phyloP scores from a whole-genome alignment of 1,140 invertebrate species.

The Manduca sexta region DNA sequence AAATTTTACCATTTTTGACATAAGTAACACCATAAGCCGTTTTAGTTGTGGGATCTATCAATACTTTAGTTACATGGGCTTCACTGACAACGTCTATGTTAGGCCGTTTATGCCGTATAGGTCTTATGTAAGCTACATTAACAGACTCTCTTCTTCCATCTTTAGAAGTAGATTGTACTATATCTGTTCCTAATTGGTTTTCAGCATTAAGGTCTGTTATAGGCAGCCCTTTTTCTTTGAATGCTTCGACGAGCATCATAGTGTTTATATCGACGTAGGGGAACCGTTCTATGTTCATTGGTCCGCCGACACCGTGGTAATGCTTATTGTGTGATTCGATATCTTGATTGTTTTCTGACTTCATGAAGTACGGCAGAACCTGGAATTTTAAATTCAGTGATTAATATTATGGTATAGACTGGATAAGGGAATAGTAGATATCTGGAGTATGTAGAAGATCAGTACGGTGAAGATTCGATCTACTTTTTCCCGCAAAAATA shows the following conservation, averaged over 20 bases:
- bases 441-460: too few species aligned
- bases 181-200: slow-evolving; percentile 74
- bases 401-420: too few species aligned
- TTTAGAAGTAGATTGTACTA: slow-evolving; percentile 74
- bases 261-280: slow-evolving; percentile 76
- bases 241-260: slow-evolving; percentile 73
- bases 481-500: too few species aligned
- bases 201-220: slow-evolving; percentile 74
- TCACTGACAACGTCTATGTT: slow-evolving; percentile 83
- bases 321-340: slow-evolving; percentile 60
- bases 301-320: slow-evolving; percentile 75
- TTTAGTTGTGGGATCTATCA: slow-evolving; percentile 82
- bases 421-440: too few species aligned
- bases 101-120: slow-evolving; percentile 77
- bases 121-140: slow-evolving; percentile 82
- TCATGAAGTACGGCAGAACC: slow-evolving; percentile 87
- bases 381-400: slow-evolving; percentile 38
- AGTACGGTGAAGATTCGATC: too few species aligned
- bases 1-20: slow-evolving; percentile 73
- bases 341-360: slow-evolving; percentile 81
- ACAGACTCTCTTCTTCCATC: slow-evolving; percentile 81
- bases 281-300: slow-evolving; percentile 76
- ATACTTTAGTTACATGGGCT: slow-evolving; percentile 80
- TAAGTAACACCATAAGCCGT: slow-evolving; percentile 81
- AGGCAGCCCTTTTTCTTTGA: slow-evolving; percentile 74